Evolutionary conservation across 1,140 invertebrate genomes (phyloP).

Genomic region (Procambarus virginalis): DNA sequence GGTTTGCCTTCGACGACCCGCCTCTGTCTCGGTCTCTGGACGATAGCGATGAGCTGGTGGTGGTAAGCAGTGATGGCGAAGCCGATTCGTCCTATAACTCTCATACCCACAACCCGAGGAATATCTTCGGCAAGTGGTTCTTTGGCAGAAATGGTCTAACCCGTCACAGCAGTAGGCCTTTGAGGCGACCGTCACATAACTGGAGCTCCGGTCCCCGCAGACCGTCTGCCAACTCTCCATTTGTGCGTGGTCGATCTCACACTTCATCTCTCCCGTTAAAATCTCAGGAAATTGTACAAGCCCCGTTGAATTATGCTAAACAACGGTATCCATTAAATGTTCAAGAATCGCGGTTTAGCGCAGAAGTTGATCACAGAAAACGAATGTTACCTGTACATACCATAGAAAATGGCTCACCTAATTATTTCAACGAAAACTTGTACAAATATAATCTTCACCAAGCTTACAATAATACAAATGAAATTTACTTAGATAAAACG

Average conservation of each 20-base stretch:
- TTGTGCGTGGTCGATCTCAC: neutral
- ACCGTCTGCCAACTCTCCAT: neutral
- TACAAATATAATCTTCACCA: neutral
- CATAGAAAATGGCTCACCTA: neutral
- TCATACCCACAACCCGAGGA: neutral
- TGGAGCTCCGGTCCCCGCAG: neutral
- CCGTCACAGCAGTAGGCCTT: neutral
- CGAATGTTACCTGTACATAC: neutral
- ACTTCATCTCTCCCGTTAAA: conserved; percentile 24
- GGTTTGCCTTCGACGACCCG: neutral
- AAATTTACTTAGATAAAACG: neutral
- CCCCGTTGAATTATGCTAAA: neutral
- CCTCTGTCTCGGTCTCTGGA: conserved; percentile 26
- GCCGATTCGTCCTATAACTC: conserved; percentile 41
- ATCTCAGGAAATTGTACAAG: neutral
- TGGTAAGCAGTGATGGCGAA: conserved; percentile 54
- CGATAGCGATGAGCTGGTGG: conserved; percentile 47
- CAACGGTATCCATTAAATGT: neutral
- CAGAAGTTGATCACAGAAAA: conserved; percentile 13
- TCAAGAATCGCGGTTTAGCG: neutral
- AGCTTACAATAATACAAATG: neutral
- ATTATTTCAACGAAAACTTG: neutral
- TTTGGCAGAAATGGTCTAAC: neutral
- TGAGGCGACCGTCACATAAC: neutral
- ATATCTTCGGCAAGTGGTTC: neutral